Conservation (phyloP, 2,888 invertebrate genomes). For the Eupsilia transversa region DNA sequence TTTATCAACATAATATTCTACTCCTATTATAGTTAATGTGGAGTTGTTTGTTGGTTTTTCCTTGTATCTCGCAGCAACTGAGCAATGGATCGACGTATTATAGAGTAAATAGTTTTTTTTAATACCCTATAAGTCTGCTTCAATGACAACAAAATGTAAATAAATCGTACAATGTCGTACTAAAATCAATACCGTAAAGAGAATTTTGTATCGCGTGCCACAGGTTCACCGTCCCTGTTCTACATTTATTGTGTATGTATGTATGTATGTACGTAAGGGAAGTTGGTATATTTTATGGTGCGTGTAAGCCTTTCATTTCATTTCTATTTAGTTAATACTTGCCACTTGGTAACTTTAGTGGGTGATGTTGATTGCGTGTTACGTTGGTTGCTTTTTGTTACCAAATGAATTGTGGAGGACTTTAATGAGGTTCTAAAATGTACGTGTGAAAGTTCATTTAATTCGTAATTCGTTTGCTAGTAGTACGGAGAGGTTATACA, state of each 20-base stretch:
- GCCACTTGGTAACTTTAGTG: not conserved
- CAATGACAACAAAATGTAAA: not conserved
- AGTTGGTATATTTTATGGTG: slow-evolving; percentile 20
- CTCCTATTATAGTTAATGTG: not conserved
- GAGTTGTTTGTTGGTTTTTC: not conserved
- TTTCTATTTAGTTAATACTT: slow-evolving; percentile 23
- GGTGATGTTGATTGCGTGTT: slow-evolving; percentile 41
- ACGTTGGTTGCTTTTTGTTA: slow-evolving; percentile 28
- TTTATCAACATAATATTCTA: not conserved
- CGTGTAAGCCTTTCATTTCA: slow-evolving; percentile 35
- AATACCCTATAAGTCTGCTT: not conserved
- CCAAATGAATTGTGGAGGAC: slow-evolving; percentile 15
- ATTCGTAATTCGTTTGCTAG: not conserved
- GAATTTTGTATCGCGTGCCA: slow-evolving; percentile 26
- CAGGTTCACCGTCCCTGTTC: slow-evolving; percentile 34
- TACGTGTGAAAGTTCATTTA: slow-evolving; percentile 35
- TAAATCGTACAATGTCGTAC: not conserved
- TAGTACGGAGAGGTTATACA: slow-evolving; percentile 4
- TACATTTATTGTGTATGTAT: slow-evolving; percentile 36
- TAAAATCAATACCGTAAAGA: not conserved
- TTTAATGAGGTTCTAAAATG: slow-evolving; percentile 18
- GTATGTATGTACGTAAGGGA: not conserved
- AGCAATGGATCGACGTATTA: not conserved
- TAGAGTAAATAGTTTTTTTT: not conserved
- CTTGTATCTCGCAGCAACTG: not conserved